Conservation (phyloP, 2,888 invertebrate species). For the Philereme vetulata region DNA sequence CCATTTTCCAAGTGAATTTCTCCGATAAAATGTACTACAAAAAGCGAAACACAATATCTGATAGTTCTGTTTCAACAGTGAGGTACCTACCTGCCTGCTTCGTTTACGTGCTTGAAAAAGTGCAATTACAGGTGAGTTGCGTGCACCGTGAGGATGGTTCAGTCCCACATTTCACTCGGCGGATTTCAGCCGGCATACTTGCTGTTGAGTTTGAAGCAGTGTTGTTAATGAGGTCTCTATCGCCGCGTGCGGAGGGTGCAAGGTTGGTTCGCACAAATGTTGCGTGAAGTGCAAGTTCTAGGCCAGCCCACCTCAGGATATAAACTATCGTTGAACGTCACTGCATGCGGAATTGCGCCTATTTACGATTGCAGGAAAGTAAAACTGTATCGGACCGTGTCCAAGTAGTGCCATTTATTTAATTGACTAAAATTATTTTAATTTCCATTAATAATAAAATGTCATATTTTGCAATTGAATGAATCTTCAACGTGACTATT, state of each 20-base stretch:
- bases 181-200: conserved; percentile 52
- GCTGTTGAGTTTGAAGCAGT: conserved; percentile 38
- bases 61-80: conserved; percentile 52
- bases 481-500: too few relatives aligned
- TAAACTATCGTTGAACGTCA: conserved; percentile 44
- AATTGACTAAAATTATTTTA: not conserved
- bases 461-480: too few relatives aligned
- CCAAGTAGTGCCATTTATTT: conserved; percentile 26
- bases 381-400: conserved; percentile 61
- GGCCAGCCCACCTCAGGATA: conserved; percentile 50
- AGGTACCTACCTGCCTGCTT: conserved; percentile 46
- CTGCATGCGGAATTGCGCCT: conserved; percentile 59
- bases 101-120: conserved; percentile 58
- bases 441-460: too few relatives aligned
- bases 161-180: conserved; percentile 68
- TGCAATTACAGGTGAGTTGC: conserved; percentile 65
- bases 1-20: conserved; percentile 84
- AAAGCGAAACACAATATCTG: conserved; percentile 74
- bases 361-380: conserved; percentile 67
- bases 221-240: conserved; percentile 54
- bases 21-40: conserved; percentile 81
- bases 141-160: conserved; percentile 59
- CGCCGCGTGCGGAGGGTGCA: conserved; percentile 54
- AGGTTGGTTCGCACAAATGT: conserved; percentile 45
- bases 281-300: conserved; percentile 45